Percentiles rank a stretch among this genome's conserved stretches.
Evolutionary conservation across 1,140 invertebrate genomes (phyloP).

Genomic region (Drosophila nigrodunni): DNA sequence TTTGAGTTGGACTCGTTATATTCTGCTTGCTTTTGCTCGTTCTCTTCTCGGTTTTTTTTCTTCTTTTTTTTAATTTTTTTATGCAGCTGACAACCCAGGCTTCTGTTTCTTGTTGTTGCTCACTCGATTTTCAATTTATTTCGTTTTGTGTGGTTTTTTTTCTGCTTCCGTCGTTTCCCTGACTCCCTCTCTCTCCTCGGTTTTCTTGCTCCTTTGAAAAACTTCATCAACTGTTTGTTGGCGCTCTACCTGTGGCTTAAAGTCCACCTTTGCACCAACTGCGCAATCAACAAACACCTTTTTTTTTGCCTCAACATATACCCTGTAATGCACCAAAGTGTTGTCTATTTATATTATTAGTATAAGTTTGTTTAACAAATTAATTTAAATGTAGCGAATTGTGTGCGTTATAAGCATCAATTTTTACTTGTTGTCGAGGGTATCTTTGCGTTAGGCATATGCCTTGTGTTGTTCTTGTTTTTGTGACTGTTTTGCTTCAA

Average conservation of each 20-base stretch:
- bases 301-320: conserved; percentile 46
- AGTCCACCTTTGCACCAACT: conserved; percentile 36
- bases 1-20: conserved; percentile 39
- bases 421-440: background rate
- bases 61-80: conserved; percentile 7
- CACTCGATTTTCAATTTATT: conserved; percentile 82
- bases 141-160: conserved; percentile 55
- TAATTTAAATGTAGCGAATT: no score
- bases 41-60: conserved; percentile 14
- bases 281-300: conserved; percentile 64
- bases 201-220: conserved; percentile 63
- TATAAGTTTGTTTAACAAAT: no score
- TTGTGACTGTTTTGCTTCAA: conserved; percentile 61
- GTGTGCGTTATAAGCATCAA: no score
- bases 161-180: background rate
- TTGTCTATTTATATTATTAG: no score
- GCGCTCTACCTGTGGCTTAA: conserved; percentile 78
- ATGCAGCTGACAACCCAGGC: conserved; percentile 70
- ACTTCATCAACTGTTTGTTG: conserved; percentile 77
- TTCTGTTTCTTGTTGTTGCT: conserved; percentile 57
- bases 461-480: conserved; percentile 22
- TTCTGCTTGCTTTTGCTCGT: conserved; percentile 15
- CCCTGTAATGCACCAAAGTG: conserved; percentile 4
- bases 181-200: background rate
- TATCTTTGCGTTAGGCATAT: background rate